A percentile compares a stretch with the other conserved stretches of the same genome.
These are phyloP conservation scores for Chaetogeoica ovagalla DNA, from an alignment of 2,888 invertebrate genomes.

Conservation along the genomic window DNA sequence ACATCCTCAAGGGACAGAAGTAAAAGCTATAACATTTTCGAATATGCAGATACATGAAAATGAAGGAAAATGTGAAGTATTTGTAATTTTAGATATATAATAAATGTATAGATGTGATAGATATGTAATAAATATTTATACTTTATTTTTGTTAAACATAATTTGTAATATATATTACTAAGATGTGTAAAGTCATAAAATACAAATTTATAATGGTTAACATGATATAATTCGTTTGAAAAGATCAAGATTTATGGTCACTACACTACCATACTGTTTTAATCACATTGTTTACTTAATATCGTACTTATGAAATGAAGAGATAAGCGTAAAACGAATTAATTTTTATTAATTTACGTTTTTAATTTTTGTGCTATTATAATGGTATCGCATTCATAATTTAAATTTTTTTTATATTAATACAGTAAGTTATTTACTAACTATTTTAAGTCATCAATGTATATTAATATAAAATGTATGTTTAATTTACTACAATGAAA, in stretches of 20 bases:
- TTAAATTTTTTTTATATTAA: not conserved
- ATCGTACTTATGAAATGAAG: not conserved
- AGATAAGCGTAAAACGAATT: not conserved
- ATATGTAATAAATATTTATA: not conserved
- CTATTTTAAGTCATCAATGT: too few species aligned
- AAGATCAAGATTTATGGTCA: not conserved
- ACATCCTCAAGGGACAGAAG: constrained; percentile 97
- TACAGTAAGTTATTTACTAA: too few species aligned
- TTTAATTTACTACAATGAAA: too few species aligned
- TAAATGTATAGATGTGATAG: too few species aligned
- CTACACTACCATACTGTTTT: not conserved
- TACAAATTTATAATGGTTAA: too few species aligned
- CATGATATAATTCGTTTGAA: not conserved
- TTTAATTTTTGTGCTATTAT: not conserved
- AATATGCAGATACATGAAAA: constrained; percentile 88
- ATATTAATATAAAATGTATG: too few species aligned
- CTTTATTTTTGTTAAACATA: not conserved
- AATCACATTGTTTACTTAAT: not conserved
- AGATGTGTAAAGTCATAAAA: not conserved
- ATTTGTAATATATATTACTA: not conserved
- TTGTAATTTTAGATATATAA: constrained; percentile 97
- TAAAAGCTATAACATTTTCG: constrained; percentile 99
- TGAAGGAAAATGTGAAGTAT: constrained; percentile 79
- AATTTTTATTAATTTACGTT: not conserved
- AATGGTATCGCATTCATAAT: not conserved